Evolutionary conservation across 2,113 vertebrate species (phyloP), one percentile per base, ranked within the genome.

Genomic region (Aspidoscelis tigris): DNA sequence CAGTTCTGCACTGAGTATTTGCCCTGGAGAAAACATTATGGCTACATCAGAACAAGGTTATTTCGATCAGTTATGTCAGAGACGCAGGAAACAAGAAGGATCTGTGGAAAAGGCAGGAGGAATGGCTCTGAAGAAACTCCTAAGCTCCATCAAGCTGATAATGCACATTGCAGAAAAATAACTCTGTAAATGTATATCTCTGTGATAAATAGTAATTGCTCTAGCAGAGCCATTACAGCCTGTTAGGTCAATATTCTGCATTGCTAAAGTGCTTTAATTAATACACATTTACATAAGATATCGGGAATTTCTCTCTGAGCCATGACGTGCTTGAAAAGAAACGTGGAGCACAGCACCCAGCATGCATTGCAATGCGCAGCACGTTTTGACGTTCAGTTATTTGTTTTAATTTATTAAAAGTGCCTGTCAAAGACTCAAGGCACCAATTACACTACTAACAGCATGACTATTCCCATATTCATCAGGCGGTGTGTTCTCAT

Each of bases 241-340:
- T 8, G 14, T 82, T 76, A 77, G 92, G 91, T 94, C 93, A 94
- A 93, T 93, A 93, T 81, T 87, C 90, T 89, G 84, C 85, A 68
- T 92, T 80, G 86, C 85, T 88, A 93, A 85, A 91, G 91, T 91
- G 92, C 91, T 92, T 93, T 93, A 94, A 94, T 94, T 94, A 93
- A 94, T 93, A 94, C 83, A 84, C 90, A 90, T 91, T 94, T 93
- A 91, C 89, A 85, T 89, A 92, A 93, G 90, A 86, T 80, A 89
- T 83, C 77, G 81, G 82, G 83, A 86, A 84, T 90, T 87, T 87
- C 90, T 75, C 44, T 90, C 88, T 26, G 61, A 87, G 86, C 65
- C 0, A 0, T 4, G 41, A n/a, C 82, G 22, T 69, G 47, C 72
- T 16, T 73, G 88, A 44, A 74, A 71, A 83, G 70, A 85, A 84